Evolutionary conservation across 2,888 invertebrate genomes (phyloP).

Genomic region (Thelaira solivaga): DNA sequence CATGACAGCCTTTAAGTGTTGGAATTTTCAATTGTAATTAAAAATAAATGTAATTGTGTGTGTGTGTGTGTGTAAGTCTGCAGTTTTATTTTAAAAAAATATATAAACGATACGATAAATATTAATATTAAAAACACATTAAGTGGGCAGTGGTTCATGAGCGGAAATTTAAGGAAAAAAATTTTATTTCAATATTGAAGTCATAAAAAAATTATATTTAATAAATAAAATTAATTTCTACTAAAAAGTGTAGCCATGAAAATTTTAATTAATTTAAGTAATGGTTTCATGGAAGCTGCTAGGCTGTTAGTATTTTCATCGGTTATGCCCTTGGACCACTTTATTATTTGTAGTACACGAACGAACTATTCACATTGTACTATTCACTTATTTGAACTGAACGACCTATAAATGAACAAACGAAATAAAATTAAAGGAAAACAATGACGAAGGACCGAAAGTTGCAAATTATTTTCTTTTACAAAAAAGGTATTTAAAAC

Average conservation of each 20-base stretch:
- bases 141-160: neutral
- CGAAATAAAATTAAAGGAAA: no score
- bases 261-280: slow-evolving; percentile 1
- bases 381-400: no score
- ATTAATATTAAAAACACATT: neutral
- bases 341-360: no score
- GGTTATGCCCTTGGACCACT: no score
- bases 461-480: no score
- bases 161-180: neutral
- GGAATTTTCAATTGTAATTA: slow-evolving; percentile 34
- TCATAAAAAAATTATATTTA: neutral
- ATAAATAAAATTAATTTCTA: neutral
- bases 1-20: slow-evolving; percentile 34
- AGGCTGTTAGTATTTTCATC: no score
- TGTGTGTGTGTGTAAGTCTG: neutral
- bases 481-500: no score
- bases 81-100: no score
- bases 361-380: no score
- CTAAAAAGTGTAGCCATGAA: neutral
- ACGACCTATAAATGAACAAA: no score
- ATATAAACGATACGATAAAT: neutral
- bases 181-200: neutral
- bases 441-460: no score
- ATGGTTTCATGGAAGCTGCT: no score
- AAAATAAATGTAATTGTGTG: neutral